A percentile compares a stretch with the other conserved stretches of the same genome.
Evolutionary conservation across 2,888 invertebrate genomes (phyloP).

Genomic region (Cantharis lateralis): DNA sequence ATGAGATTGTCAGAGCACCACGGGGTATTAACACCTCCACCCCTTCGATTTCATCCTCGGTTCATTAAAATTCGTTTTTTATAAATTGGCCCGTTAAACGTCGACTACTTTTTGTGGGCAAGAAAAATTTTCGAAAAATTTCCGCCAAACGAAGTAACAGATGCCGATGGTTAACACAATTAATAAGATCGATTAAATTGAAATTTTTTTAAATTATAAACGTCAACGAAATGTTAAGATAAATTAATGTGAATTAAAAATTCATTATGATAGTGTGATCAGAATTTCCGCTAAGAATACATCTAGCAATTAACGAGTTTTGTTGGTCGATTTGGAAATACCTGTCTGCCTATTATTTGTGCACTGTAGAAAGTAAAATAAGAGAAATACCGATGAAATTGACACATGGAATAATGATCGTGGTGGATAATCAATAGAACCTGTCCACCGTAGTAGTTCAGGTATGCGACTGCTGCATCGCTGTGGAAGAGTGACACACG

Average conservation of each 20-base stretch:
- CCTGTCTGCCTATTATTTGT: slow-evolving; percentile 14
- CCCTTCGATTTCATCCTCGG: slow-evolving; percentile 34
- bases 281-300: neutral
- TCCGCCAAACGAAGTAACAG: neutral
- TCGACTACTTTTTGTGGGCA: slow-evolving; percentile 9
- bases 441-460: slow-evolving; percentile 25
- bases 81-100: slow-evolving; percentile 13
- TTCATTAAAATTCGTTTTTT: neutral
- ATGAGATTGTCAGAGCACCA: slow-evolving; percentile 55
- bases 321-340: slow-evolving; percentile 7
- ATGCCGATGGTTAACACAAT: neutral
- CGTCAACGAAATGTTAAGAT: neutral
- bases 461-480: slow-evolving; percentile 27
- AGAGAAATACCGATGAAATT: slow-evolving; percentile 31
- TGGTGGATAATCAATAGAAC: slow-evolving; percentile 36
- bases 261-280: slow-evolving; percentile 8
- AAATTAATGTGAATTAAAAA: neutral
- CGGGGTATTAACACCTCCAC: slow-evolving; percentile 54
- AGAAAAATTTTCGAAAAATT: neutral
- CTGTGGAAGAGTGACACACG: slow-evolving; percentile 36
- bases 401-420: slow-evolving; percentile 37
- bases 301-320: slow-evolving; percentile 16
- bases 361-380: slow-evolving; percentile 20
- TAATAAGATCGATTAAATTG: neutral
- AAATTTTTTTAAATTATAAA: neutral